phyloP scores from a whole-genome alignment of 2,888 invertebrate species.

The Synanthedon tipuliformis region DNA sequence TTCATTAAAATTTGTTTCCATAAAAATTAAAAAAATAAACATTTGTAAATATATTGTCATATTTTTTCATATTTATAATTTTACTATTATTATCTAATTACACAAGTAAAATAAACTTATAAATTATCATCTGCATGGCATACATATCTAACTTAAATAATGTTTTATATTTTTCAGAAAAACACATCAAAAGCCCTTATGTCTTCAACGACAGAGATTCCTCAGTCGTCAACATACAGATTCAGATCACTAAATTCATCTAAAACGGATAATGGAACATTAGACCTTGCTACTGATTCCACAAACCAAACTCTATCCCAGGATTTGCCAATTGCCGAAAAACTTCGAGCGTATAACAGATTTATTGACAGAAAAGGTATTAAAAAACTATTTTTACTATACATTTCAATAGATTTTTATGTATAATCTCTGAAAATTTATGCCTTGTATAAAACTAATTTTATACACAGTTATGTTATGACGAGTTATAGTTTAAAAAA shows the following conservation, averaged over 20 bases:
- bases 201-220: constrained; percentile 13
- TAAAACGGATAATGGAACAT: constrained; percentile 26
- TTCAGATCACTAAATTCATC: constrained; percentile 4
- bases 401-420: too few species aligned
- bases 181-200: constrained; percentile 17
- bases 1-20: too few species aligned
- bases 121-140: not conserved
- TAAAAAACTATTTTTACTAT: too few species aligned
- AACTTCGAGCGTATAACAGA: constrained; percentile 49
- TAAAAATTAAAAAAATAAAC: too few species aligned
- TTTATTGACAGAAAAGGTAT: constrained; percentile 57
- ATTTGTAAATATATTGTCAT: too few species aligned
- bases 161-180: constrained; percentile 28
- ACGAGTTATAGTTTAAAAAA: too few species aligned
- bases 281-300: constrained; percentile 41
- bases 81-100: too few species aligned
- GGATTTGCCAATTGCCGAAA: constrained; percentile 58
- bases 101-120: not conserved
- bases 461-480: too few species aligned
- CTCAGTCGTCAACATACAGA: constrained; percentile 9
- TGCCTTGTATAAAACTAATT: too few species aligned
- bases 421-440: too few species aligned
- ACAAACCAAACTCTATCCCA: constrained; percentile 50
- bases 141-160: not conserved
- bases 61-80: too few species aligned